Base-by-base conservation (phyloP, 2,797 vertebrate species). In the Limosa lapponica region DNA sequence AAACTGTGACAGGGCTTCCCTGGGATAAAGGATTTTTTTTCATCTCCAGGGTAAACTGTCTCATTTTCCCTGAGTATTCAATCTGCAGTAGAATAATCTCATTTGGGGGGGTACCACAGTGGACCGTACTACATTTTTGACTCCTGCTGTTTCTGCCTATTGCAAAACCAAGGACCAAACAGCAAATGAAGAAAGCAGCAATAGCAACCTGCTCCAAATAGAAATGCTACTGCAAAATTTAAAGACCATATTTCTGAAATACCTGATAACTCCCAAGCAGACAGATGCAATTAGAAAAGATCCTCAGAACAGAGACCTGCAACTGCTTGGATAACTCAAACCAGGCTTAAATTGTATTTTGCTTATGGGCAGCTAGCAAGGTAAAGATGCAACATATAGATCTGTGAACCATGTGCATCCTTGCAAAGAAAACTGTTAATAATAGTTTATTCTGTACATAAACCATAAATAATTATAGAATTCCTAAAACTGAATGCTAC, bases 101-200 rank as follows among this genome's bases (percentile, higher is more conserved):
- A 1, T 59, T 43, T 36, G 19, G 19, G 34, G 36, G 24, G 41
- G 22, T 51, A 36, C n/a, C 43, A 24, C 32, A 34, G n/a, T 9
- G n/a, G 20, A 55, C 18, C 13, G 14, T 30, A 36, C 37, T 30
- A n/a, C 10, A 10, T n/a, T 57, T 72, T 51, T 52, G 34, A 34
- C 11, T 85, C 23, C 41, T 75, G 36, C 24, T 71, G 5, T 55
- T 70, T 65, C 46, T 41, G 6, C 23, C 32, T 41, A 14, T 19
- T 81, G 16, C 28, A 72, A 81, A 78, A n/a, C 13, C 28, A 80
- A 84, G 41, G 39, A 71, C 46, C 30, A 67, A 70, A 57, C 11
- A 43, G 54, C 24, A 41, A 37, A 54, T 1, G 0, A 71, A 54
- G 48, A 34, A 11, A 28, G 16, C 0, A 0, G 30, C 43, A 30